These are phyloP conservation scores for Pseudoatta argentina DNA, from an alignment of 1,140 invertebrate species.

Conservation along the genomic window DNA sequence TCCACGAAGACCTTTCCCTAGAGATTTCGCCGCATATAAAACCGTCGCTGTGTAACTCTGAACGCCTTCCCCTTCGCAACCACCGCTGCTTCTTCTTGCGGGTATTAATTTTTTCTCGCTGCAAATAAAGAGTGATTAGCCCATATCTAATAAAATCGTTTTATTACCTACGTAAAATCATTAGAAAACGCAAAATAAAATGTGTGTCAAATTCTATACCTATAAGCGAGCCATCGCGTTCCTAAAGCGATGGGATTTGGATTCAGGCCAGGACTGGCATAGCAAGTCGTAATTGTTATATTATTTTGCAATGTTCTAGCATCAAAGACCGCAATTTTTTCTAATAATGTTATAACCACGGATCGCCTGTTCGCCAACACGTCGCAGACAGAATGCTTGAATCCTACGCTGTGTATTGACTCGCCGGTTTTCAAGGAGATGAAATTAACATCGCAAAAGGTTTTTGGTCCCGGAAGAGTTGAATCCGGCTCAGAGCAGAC, in stretches of 20 bases:
- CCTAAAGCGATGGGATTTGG: conserved; percentile 97
- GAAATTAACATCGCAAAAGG: conserved; percentile 95
- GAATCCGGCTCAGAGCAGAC: conserved; percentile 91
- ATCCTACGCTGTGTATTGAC: conserved; percentile 95
- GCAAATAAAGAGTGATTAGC: not conserved
- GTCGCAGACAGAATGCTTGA: conserved; percentile 95
- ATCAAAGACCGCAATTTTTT: conserved; percentile 97
- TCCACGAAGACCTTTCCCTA: conserved; percentile 94
- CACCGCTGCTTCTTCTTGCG: conserved; percentile 94
- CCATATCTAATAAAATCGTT: not conserved
- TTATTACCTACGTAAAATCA: not conserved
- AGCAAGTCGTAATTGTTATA: conserved; percentile 95
- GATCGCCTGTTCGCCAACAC: conserved; percentile 94
- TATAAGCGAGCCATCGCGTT: conserved; percentile 91
- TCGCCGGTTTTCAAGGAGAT: conserved; percentile 96
- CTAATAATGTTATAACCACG: conserved; percentile 95
- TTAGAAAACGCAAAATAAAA: not conserved
- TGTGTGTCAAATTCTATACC: conserved; percentile 67
- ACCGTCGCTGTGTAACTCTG: conserved; percentile 98
- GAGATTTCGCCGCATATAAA: conserved; percentile 96
- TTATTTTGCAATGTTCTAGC: conserved; percentile 94
- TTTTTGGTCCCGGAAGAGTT: conserved; percentile 91
- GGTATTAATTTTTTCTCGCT: conserved; percentile 95
- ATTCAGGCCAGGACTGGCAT: conserved; percentile 93
- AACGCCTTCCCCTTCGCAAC: conserved; percentile 91